Base-by-base conservation (phyloP, 2,113 vertebrate genomes). In the Coracopsis vasa region DNA sequence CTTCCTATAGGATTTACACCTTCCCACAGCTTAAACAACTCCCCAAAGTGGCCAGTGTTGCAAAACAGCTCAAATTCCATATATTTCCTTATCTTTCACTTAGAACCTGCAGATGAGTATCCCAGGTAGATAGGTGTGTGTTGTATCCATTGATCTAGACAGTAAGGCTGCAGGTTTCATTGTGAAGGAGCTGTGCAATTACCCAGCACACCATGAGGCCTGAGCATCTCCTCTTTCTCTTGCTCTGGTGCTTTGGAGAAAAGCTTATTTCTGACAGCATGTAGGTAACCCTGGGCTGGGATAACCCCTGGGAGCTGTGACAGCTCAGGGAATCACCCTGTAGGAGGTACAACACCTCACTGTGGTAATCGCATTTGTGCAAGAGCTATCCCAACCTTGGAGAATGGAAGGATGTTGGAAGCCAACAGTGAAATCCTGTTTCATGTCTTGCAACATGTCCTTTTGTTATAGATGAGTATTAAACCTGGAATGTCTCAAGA, bases 101-200 rank as follows among this genome's bases (percentile, higher is more conserved):
- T 37, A 29, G 37, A 54, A 10, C 12, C 9, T 20, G 5, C 86
- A 67, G 39, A 29, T 13, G 69, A 4, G 15, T 2, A 19, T 8
- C 21, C 50, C 33, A 14, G 56, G 39, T 18, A 29, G 27, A n/a
- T 31, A 61, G 45, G 5, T 51, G 4, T 13, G 60, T 10, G 7
- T 12, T 11, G 0, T 0, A 10, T 9, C 33, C 56, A 7, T 1
- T 14, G 35, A 41, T 20, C 10, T 16, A 23, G 31, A 25, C 20
- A 35, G 24, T 44, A 53, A 14, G 66, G 45, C 9, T 28, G 35
- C 33, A 58, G 56, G 33, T 58, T 35, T 35, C 42, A 37, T 7
- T 17, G 29, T 33, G 33, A 65, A 12, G 53, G 53, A 65, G 23
- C 47, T 23, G 9, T 16, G n/a, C 15, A 23, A 1, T 25, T 39